phyloP scores from a whole-genome alignment of 2,888 invertebrate species.

The Heliothis peltigera region DNA sequence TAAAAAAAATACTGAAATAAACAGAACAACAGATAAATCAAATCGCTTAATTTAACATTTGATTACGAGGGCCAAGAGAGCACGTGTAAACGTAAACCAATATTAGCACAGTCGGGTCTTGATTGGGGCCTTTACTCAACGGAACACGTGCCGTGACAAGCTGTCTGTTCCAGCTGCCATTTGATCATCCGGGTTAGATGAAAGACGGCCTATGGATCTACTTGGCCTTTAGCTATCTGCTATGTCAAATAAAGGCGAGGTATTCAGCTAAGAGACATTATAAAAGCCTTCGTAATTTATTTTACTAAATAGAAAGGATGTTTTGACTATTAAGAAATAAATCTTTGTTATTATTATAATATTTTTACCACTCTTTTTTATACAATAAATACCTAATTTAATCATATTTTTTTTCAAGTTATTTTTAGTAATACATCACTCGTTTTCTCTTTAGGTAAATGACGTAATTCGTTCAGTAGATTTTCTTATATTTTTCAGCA shows the following conservation, averaged over 20 bases:
- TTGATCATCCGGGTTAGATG: neutral
- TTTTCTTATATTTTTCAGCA: constrained; percentile 1
- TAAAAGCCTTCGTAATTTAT: neutral
- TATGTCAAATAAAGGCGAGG: neutral
- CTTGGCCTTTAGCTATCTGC: neutral
- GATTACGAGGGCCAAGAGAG: neutral
- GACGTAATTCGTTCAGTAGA: neutral
- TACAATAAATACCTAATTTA: too few relatives aligned
- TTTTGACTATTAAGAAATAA: too few relatives aligned
- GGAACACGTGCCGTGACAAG: neutral
- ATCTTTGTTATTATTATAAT: too few relatives aligned
- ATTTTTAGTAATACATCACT: neutral
- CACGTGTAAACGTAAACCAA: constrained; percentile 4
- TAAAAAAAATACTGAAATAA: too few relatives aligned
- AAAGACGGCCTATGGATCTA: neutral
- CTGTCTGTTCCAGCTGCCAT: neutral
- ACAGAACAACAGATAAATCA: too few relatives aligned
- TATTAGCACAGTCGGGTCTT: neutral
- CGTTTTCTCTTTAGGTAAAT: neutral
- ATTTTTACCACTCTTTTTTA: too few relatives aligned
- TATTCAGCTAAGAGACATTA: neutral
- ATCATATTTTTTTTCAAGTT: neutral
- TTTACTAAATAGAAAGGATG: neutral
- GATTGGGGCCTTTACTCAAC: neutral
- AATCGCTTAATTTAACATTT: neutral